Conservation (phyloP, 2,888 invertebrate genomes). For the Pardosa pseudoannulata region DNA sequence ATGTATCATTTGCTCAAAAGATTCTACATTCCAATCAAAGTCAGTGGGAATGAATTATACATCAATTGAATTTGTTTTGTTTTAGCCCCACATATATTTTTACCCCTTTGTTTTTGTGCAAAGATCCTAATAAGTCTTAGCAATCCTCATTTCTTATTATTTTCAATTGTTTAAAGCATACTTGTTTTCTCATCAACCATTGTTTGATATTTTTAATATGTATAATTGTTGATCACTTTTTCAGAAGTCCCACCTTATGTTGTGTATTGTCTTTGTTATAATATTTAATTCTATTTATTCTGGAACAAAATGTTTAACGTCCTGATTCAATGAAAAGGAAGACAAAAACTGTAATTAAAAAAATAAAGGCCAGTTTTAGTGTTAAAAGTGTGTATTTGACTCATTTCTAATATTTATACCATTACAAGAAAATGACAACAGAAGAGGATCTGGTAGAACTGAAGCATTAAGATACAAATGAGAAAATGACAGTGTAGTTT, state of each 20-base stretch:
- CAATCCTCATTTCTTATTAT: constrained; percentile 36
- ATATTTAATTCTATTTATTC: constrained; percentile 73
- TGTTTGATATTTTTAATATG: constrained; percentile 63
- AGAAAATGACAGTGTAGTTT: no score
- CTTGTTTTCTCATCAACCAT: constrained; percentile 59
- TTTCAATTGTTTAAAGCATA: constrained; percentile 31
- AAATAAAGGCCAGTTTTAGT: constrained; percentile 73
- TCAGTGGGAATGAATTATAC: background rate
- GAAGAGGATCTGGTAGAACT: no score
- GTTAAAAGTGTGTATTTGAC: no score
- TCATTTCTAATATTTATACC: no score
- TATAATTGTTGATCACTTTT: constrained; percentile 67
- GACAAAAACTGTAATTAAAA: constrained; percentile 56
- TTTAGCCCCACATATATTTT: no score
- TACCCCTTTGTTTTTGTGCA: background rate
- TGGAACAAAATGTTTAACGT: constrained; percentile 70
- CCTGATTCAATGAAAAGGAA: constrained; percentile 49
- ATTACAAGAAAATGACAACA: no score
- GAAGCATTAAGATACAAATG: no score
- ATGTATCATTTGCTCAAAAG: constrained; percentile 14
- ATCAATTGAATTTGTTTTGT: background rate
- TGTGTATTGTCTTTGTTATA: constrained; percentile 68
- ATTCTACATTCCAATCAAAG: constrained; percentile 11
- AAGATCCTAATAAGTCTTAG: constrained; percentile 16
- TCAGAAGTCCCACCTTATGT: constrained; percentile 69